These are phyloP conservation scores for Drosophila monieri DNA, from an alignment of 2,888 invertebrate species.

Conservation along the genomic window DNA sequence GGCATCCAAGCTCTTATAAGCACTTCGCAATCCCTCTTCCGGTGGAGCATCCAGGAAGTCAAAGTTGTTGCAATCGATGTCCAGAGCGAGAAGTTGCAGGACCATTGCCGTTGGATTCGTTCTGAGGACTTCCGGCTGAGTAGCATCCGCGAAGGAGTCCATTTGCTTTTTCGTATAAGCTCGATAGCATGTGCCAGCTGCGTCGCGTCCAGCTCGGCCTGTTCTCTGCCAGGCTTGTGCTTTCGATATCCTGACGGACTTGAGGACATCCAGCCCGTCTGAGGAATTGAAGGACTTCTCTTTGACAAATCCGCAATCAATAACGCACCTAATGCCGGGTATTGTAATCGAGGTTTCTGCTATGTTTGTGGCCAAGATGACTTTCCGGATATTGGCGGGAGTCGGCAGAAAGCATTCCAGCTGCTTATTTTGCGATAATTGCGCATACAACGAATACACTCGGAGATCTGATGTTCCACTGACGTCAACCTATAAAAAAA, in stretches of 20 bases:
- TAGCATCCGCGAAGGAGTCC: conserved; percentile 88
- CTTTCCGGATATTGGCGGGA: conserved; percentile 91
- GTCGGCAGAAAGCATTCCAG: conserved; percentile 92
- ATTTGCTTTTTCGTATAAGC: conserved; percentile 92
- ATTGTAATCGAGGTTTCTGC: conserved; percentile 99
- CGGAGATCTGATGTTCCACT: conserved; percentile 86
- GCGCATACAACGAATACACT: conserved; percentile 95
- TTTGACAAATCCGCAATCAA: conserved; percentile 97
- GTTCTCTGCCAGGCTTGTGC: conserved; percentile 97
- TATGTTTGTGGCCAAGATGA: conserved; percentile 97
- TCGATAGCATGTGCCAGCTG: conserved; percentile 93
- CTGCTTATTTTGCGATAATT: conserved; percentile 93
- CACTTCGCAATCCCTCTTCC: conserved; percentile 87
- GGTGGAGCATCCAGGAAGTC: conserved; percentile 96
- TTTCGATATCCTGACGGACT: conserved; percentile 92
- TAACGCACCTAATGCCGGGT: conserved; percentile 94
- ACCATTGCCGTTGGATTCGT: conserved; percentile 85
- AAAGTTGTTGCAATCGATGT: conserved; percentile 92
- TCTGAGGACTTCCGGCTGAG: conserved; percentile 94
- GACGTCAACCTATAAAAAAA: conserved; percentile 84
- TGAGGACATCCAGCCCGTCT: conserved; percentile 93
- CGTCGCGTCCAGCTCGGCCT: conserved; percentile 95
- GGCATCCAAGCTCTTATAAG: conserved; percentile 85
- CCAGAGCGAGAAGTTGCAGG: conserved; percentile 93
- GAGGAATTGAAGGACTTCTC: conserved; percentile 92